Base-by-base conservation (phyloP, 1,140 invertebrate genomes). In the Apocrypta bakeri region DNA sequence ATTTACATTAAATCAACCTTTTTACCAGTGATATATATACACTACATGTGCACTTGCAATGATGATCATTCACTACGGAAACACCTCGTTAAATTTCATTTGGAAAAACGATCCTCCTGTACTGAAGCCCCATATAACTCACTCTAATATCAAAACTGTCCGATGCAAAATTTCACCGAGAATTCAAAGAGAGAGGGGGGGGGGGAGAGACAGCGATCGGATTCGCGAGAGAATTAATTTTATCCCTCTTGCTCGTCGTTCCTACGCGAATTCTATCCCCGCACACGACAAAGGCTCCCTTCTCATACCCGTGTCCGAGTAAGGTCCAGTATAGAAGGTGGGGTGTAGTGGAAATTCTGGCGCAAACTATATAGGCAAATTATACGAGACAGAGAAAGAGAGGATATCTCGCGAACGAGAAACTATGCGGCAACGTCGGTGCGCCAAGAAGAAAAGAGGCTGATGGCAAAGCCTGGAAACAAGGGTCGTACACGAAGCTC, bases 31-130 rank as follows among this genome's bases (percentile, higher is more conserved):
- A 48, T 48, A 48, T 48, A 17, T 48, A 11, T 42, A 2, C 4
- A 11, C 42, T 17, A 3, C 14, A n/a, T n/a, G n/a, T n/a, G n/a
- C n/a, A n/a, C n/a, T n/a, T n/a, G n/a, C 27, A 29, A 75, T 31
- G 21, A 56, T 56, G 21, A 56, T 56, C 48, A 56, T 21, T 56
- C 6, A 2, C 61, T 63, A 1, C 25, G 66, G 81, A 63, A 56
- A 79, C 12, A 6, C 17, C 74, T 82, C 73, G 69, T 74, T 76
- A 71, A 72, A 56, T 64, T 40, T 75, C 66, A 63, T 64, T 81
- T 6, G 21, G 12, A 4, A 48, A 48, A 17, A 48, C 21, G 42
- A 48, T 48, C 42, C n/a, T 9, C 48, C 33, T 64, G 29, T 42
- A 72, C 82, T 63, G 25, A 61, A 14, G 40, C 11, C 11, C 14